Percentiles rank a stretch among this genome's conserved stretches.
phyloP scores from a whole-genome alignment of 2,888 invertebrate genomes.

The Blastobasis lacticolella region DNA sequence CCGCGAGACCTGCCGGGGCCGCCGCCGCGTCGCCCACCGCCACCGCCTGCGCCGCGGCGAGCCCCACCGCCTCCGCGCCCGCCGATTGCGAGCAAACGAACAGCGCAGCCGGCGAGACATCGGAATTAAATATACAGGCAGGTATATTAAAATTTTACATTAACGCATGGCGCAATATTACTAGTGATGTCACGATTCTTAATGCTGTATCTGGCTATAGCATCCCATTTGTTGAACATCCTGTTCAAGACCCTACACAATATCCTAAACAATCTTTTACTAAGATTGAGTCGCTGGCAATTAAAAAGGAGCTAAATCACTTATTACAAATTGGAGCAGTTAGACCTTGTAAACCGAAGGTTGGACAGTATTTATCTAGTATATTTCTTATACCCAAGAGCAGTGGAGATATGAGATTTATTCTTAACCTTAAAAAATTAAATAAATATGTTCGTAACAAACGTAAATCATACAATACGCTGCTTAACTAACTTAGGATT shows the following conservation, averaged over 20 bases:
- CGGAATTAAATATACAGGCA: background rate
- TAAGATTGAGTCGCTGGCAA: background rate
- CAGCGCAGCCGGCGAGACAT: background rate
- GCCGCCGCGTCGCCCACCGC: background rate
- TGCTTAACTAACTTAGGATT: background rate
- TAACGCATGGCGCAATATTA: slow-evolving; percentile 1
- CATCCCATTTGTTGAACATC: slow-evolving; percentile 1
- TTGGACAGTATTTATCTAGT: slow-evolving; percentile 6
- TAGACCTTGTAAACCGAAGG: background rate
- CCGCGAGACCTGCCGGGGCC: background rate
- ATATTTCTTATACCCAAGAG: slow-evolving; percentile 7
- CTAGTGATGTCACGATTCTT: slow-evolving; percentile 1
- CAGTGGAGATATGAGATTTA: slow-evolving; percentile 7
- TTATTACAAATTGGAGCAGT: slow-evolving; percentile 6
- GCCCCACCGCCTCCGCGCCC: background rate
- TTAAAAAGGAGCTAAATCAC: slow-evolving; percentile 4
- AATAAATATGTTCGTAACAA: slow-evolving; percentile 1
- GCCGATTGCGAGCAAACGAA: background rate
- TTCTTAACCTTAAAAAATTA: slow-evolving; percentile 9
- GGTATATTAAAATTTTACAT: background rate
- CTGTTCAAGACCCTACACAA: background rate
- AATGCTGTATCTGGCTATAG: slow-evolving; percentile 5
- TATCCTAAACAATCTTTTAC: slow-evolving; percentile 3
- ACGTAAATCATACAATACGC: background rate
- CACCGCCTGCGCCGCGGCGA: background rate